A percentile compares a stretch with the other conserved stretches of the same genome.
Conservation (phyloP, 2,888 invertebrate genomes). For the Empis livida region DNA sequence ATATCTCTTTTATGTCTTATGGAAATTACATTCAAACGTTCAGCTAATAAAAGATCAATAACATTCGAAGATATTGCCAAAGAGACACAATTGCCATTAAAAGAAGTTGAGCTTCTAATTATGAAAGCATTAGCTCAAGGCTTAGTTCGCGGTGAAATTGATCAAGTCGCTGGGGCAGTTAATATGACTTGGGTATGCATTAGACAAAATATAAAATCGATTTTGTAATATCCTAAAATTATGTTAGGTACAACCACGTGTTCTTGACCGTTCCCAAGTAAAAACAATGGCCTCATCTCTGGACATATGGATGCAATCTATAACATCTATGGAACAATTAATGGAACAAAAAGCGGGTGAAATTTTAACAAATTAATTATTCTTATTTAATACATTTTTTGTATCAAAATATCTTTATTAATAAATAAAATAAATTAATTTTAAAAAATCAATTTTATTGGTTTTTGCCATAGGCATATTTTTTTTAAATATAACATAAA, state of each 20-base stretch:
- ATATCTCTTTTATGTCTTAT: constrained; percentile 91
- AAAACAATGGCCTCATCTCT: constrained; percentile 32
- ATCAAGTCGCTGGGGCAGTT: constrained; percentile 64
- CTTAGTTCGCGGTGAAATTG: constrained; percentile 86
- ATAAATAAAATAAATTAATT: too few species aligned
- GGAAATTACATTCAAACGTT: constrained; percentile 94
- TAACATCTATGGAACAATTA: constrained; percentile 35
- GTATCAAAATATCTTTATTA: too few species aligned
- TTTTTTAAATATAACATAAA: too few species aligned
- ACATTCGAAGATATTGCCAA: constrained; percentile 82
- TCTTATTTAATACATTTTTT: neutral
- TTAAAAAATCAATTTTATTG: too few species aligned
- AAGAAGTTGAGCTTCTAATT: constrained; percentile 86
- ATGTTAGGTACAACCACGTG: constrained; percentile 52
- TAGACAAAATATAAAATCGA: too few species aligned
- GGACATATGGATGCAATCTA: constrained; percentile 35
- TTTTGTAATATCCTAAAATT: neutral
- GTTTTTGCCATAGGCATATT: too few species aligned
- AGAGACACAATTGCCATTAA: constrained; percentile 69
- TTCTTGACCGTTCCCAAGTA: constrained; percentile 43
- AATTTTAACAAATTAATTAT: constrained; percentile 33
- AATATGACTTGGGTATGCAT: constrained; percentile 54
- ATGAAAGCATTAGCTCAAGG: constrained; percentile 97
- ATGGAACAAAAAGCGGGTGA: constrained; percentile 36
- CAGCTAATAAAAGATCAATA: constrained; percentile 74